Evolutionary conservation across 2,113 vertebrate genomes (phyloP).

Genomic region (Pteropus alecto): DNA sequence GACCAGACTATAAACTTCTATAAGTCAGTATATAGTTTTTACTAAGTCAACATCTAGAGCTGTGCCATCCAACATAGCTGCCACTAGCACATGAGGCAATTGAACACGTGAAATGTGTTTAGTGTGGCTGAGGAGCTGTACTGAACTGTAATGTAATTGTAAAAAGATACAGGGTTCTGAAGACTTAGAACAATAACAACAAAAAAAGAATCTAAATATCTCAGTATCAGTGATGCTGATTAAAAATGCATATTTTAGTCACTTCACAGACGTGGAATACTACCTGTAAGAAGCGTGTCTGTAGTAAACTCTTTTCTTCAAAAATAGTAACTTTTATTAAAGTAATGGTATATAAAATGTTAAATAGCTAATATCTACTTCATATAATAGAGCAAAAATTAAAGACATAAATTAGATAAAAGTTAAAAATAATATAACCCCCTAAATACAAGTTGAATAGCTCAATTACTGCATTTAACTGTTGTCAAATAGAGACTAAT

Average conservation of each 20-base stretch:
- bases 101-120: neutral
- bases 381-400: neutral
- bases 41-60: neutral
- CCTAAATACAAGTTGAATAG: neutral
- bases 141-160: neutral
- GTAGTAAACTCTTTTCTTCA: neutral
- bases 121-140: neutral
- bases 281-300: neutral
- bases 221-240: neutral
- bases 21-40: neutral
- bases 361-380: neutral
- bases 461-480: neutral
- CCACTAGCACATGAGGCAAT: neutral
- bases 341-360: neutral
- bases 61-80: neutral
- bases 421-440: neutral
- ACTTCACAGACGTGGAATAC: neutral
- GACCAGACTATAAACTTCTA: neutral
- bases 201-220: neutral
- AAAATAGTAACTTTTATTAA: neutral
- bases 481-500: neutral
- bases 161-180: neutral
- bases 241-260: neutral
- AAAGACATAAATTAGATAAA: neutral
- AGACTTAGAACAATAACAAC: neutral